phyloP scores from a whole-genome alignment of 64 coral and sea anemone genomes.

The Dendronephthya gigantea region DNA sequence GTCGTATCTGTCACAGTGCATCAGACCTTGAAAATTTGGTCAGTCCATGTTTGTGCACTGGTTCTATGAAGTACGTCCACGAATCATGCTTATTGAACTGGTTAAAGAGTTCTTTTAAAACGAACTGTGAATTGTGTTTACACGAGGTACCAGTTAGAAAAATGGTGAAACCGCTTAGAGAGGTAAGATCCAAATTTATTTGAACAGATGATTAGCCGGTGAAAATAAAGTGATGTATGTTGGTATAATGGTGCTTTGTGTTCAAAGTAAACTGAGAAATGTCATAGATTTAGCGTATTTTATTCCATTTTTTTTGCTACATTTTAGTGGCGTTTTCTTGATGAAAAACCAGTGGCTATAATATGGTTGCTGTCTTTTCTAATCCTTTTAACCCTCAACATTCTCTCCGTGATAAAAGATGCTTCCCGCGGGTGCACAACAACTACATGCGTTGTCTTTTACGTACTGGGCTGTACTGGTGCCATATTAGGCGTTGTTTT shows the following conservation, averaged over 20 bases:
- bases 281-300: too few species aligned
- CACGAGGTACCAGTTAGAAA: slow-evolving; percentile 51
- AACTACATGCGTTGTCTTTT: slow-evolving; percentile 82
- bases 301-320: neutral
- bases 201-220: too few species aligned
- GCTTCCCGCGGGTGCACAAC: slow-evolving; percentile 63
- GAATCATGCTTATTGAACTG: slow-evolving; percentile 80
- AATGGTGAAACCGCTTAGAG: slow-evolving; percentile 60
- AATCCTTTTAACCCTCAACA: slow-evolving; percentile 64
- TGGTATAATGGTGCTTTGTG: too few species aligned
- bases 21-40: slow-evolving; percentile 51
- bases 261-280: too few species aligned
- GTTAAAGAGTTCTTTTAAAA: slow-evolving; percentile 66
- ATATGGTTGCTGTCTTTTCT: slow-evolving; percentile 81
- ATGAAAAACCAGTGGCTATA: slow-evolving; percentile 74
- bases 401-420: slow-evolving; percentile 84
- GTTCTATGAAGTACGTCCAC: slow-evolving; percentile 73
- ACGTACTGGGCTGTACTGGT: slow-evolving; percentile 65
- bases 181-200: slow-evolving; percentile 61
- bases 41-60: slow-evolving; percentile 86
- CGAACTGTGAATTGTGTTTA: slow-evolving; percentile 83
- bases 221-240: neutral
- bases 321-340: slow-evolving; percentile 78
- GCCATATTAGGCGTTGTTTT: slow-evolving; percentile 73
- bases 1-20: slow-evolving; percentile 78